These are phyloP conservation scores for Leucosticte australis DNA, from an alignment of 2,113 vertebrate genomes.

Conservation along the genomic window DNA sequence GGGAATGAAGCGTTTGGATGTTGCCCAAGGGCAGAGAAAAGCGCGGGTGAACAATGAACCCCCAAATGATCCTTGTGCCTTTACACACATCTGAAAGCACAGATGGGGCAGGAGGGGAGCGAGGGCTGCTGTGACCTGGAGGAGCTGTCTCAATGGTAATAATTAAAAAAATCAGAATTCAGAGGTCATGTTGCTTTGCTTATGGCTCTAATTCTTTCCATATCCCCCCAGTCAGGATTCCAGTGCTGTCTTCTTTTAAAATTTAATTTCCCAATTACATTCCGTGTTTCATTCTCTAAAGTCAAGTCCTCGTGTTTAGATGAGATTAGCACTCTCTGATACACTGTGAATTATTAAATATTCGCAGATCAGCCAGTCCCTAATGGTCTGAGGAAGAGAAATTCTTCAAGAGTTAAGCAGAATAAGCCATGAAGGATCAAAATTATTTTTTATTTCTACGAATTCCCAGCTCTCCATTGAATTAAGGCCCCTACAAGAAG, in stretches of 20 bases:
- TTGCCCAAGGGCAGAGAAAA: background rate
- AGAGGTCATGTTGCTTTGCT: conserved; percentile 27
- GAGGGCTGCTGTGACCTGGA: background rate
- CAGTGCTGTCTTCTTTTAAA: background rate
- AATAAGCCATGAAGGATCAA: background rate
- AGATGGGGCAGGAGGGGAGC: background rate
- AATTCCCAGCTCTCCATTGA: background rate
- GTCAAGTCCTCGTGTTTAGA: background rate
- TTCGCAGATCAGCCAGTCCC: background rate
- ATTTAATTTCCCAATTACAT: conserved; percentile 10
- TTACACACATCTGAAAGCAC: background rate
- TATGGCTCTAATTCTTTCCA: conserved; percentile 19
- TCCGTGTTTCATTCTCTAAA: background rate
- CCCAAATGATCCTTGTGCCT: background rate
- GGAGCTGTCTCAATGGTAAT: background rate
- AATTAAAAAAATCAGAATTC: conserved; percentile 1
- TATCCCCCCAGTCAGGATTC: background rate
- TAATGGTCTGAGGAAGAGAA: background rate
- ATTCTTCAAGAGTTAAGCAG: background rate
- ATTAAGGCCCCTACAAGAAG: background rate
- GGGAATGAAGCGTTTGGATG: background rate
- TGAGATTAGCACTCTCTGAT: conserved; percentile 36
- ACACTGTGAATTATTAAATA: background rate
- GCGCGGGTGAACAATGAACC: background rate
- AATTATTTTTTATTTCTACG: background rate